Evolutionary conservation across 2,888 invertebrate genomes (phyloP), one percentile per base, ranked within the genome.

Genomic region (Reticulitermes lucifugus): DNA sequence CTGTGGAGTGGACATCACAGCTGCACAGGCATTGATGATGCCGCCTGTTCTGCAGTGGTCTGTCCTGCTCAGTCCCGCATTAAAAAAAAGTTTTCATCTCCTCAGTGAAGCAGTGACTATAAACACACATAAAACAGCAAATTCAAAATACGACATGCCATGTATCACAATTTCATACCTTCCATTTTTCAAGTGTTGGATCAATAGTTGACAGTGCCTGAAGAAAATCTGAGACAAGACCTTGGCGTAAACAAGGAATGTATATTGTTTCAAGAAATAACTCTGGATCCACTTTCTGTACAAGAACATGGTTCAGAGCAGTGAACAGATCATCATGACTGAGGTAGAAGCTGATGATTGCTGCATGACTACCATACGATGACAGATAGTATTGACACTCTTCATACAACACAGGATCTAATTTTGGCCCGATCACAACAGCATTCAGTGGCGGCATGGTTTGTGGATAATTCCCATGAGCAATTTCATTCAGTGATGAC

Each of bases 321-420:
- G 95, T 94, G 10, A 91, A 90, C 88, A 95, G 91, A 87, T 95
- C 94, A 22, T 94, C 94, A 88, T 96, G 95, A 85, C 94, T 94
- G 88, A 96, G 92, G 88, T 95, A 95, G 89, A 97, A 98, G 86
- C 94, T 93, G 83, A 97, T 92, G 84, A 96, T 93, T 18, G 95
- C 94, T 0, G 93, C 91, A 89, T 95, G 95, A 5, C 95, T 95
- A 0, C 97, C 98, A 89, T 97, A 98, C 86, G 94, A 95, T 5
- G 93, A 92, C 5, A 98, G 91, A 90, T 98, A 98, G 90, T 95
- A 96, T 2, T 96, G 90, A 88, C 96, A 96, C 91, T 98, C 98
- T 86, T 95, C 94, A 88, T 95, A 95, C 87, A 94, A 93, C 87
- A 93, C 92, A 0, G 93, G 92, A 86, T 94, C 93, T 0, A 94